These are phyloP conservation scores for Limosa lapponica DNA, from an alignment of 2,797 vertebrate species.

Conservation along the genomic window DNA sequence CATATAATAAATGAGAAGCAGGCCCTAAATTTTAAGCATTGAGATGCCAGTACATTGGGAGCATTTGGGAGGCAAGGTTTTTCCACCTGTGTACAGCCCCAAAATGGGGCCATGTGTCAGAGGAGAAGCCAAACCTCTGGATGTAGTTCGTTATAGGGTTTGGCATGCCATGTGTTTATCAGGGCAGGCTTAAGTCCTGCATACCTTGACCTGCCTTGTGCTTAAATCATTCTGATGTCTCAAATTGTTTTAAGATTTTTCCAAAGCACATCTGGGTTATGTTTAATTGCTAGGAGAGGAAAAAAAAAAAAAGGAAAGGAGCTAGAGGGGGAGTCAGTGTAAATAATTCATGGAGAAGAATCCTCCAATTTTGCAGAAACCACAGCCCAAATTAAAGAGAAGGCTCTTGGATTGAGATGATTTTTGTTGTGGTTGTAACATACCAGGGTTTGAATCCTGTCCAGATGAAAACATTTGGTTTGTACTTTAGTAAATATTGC, in stretches of 20 bases:
- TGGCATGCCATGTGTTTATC: not conserved
- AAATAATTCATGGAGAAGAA: conserved; percentile 72
- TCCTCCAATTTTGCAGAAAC: conserved; percentile 72
- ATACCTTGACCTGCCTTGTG: conserved; percentile 42
- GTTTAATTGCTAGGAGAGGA: conserved; percentile 62
- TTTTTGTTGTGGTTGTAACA: conserved; percentile 79
- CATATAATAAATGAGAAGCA: conserved; percentile 2
- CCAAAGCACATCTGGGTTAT: conserved; percentile 48
- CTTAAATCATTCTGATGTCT: conserved; percentile 44
- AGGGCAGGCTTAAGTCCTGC: not conserved
- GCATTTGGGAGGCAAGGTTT: conserved; percentile 10
- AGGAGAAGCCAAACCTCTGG: conserved; percentile 32
- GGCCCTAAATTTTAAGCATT: not conserved
- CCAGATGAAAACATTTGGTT: conserved; percentile 83
- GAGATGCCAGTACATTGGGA: not conserved
- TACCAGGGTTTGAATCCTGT: conserved; percentile 78
- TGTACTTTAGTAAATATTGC: conserved; percentile 80
- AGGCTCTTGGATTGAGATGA: conserved; percentile 74
- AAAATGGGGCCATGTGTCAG: not conserved
- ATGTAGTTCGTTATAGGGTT: not conserved
- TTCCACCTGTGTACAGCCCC: conserved; percentile 32
- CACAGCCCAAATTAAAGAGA: conserved; percentile 75
- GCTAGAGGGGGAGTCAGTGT: conserved; percentile 15
- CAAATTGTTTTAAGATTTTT: conserved; percentile 54
- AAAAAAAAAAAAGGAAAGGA: not conserved